These are phyloP conservation scores for Haliclona indistincta DNA, from an alignment of 37 sponge, comb jelly and placozoan species.

Conservation along the genomic window DNA sequence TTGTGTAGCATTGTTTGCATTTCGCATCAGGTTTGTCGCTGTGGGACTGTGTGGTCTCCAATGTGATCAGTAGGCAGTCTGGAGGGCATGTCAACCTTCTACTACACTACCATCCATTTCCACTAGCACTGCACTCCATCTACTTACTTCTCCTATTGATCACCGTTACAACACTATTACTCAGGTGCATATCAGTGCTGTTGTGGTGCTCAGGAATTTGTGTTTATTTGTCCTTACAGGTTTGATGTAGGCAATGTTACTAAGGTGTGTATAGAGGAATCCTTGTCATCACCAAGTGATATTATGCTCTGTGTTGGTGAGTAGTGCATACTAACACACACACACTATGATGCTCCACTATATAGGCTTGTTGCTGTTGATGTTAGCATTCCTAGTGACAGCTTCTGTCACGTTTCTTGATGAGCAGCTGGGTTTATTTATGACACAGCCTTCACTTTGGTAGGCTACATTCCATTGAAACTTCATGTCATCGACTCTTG, in stretches of 20 bases:
- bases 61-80: slow-evolving; percentile 25
- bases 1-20: background rate
- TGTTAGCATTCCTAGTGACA: slow-evolving; percentile 46
- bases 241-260: slow-evolving; percentile 38
- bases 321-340: background rate
- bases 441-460: slow-evolving; percentile 42
- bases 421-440: slow-evolving; percentile 54
- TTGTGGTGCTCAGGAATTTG: background rate
- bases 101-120: slow-evolving; percentile 39
- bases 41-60: slow-evolving; percentile 54
- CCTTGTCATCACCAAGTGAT: slow-evolving; percentile 18
- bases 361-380: slow-evolving; percentile 31
- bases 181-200: too few species aligned
- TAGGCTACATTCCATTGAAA: slow-evolving; percentile 5
- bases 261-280: slow-evolving; percentile 28
- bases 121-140: slow-evolving; percentile 57
- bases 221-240: slow-evolving; percentile 11
- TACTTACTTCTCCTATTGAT: slow-evolving; percentile 46
- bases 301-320: slow-evolving; percentile 30
- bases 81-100: slow-evolving; percentile 50
- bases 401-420: slow-evolving; percentile 41
- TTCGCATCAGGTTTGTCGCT: slow-evolving; percentile 50
- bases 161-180: slow-evolving; percentile 32
- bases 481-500: background rate
- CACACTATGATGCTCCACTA: background rate